Conservation (phyloP, 2,113 vertebrate genomes). For the Campylorhamphus procurvoides region DNA sequence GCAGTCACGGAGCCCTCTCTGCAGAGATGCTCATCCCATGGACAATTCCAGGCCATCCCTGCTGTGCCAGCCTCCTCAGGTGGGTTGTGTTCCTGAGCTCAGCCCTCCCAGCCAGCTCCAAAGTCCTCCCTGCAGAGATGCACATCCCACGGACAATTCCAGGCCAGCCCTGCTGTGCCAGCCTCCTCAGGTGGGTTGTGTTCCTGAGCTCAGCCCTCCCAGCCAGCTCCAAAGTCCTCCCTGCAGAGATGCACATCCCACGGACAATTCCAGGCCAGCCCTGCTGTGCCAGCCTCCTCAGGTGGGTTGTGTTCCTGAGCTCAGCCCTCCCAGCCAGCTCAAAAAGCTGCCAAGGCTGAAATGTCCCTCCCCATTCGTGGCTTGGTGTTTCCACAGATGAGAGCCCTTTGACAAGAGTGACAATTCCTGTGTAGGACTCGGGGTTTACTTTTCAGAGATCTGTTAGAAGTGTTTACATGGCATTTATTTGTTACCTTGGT, state of each 20-base stretch:
- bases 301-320: rapidly evolving
- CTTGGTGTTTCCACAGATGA: rapidly evolving
- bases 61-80: rapidly evolving
- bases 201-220: rapidly evolving
- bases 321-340: rapidly evolving
- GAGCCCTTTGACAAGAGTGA: background rate
- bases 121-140: no score
- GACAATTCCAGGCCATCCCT: background rate
- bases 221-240: rapidly evolving
- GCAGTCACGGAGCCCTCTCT: background rate
- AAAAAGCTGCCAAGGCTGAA: background rate
- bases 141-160: background rate
- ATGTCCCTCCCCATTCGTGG: rapidly evolving
- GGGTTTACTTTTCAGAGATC: background rate
- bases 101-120: no score
- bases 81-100: no score
- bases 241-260: background rate
- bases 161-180: background rate
- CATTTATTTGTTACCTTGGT: background rate
- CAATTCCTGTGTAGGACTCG: rapidly evolving
- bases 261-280: background rate
- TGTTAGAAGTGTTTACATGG: no score
- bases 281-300: rapidly evolving
- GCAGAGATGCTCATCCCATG: background rate
- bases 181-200: rapidly evolving